Evolutionary conservation across 2,797 vertebrate genomes (phyloP).

Genomic region (Chiloscyllium punctatum): DNA sequence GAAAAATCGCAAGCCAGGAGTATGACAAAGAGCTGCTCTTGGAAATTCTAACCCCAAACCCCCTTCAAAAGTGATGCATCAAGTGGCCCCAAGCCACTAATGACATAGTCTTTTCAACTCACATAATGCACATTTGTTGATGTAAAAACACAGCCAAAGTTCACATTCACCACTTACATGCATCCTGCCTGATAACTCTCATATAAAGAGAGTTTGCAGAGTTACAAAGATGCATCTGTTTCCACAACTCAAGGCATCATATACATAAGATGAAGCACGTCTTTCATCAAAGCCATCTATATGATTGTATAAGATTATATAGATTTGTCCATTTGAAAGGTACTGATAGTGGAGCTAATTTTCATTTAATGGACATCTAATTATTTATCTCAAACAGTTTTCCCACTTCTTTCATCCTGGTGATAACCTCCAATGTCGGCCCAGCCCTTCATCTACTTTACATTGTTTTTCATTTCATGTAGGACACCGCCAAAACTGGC

Average conservation of each 20-base stretch:
- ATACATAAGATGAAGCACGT: not conserved
- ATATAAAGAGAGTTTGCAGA: not conserved
- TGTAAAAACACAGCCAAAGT: not conserved
- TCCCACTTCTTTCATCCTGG: not conserved
- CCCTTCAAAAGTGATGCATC: not conserved
- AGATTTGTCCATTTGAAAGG: not conserved
- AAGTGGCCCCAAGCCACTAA: constrained; percentile 16
- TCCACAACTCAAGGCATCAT: not conserved
- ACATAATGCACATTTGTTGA: constrained; percentile 4
- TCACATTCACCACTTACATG: not conserved
- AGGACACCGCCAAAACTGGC: not conserved
- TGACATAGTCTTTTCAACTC: not conserved
- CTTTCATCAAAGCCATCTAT: not conserved
- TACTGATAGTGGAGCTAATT: not conserved
- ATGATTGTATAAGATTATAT: not conserved
- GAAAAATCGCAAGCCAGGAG: not conserved
- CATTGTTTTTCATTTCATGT: not conserved
- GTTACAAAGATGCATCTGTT: not conserved
- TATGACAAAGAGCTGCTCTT: not conserved
- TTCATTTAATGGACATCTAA: not conserved
- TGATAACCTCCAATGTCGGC: not conserved
- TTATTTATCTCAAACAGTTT: not conserved
- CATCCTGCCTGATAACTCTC: not conserved
- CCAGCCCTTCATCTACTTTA: not conserved
- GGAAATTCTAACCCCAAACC: constrained; percentile 6